Conservation (phyloP, 2,113 vertebrate genomes). For the Condylura cristata region DNA sequence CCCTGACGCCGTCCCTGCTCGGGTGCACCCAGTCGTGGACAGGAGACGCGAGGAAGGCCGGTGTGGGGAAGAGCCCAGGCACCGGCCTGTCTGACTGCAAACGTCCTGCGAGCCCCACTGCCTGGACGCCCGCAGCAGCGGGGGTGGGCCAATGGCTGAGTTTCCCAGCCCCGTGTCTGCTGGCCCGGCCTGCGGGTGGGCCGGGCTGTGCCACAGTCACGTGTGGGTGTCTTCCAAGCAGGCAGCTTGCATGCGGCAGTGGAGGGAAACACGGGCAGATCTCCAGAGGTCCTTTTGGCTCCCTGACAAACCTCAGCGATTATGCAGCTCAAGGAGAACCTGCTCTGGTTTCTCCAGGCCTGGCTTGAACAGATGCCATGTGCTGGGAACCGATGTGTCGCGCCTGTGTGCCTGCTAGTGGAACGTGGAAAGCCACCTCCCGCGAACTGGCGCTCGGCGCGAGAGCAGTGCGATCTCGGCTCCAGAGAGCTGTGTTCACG, state of each 20-base stretch:
- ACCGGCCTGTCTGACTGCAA: background rate
- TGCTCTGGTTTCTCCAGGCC: background rate
- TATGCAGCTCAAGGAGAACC: background rate
- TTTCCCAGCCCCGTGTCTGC: fast-evolving
- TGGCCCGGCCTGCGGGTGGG: background rate
- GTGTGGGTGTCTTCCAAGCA: fast-evolving
- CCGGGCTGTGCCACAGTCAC: too few relatives aligned
- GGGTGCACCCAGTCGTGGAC: background rate
- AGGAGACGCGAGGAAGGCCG: background rate
- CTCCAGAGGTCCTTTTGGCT: background rate
- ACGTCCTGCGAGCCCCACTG: background rate
- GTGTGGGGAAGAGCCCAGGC: background rate
- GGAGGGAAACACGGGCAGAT: background rate
- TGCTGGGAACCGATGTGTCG: background rate
- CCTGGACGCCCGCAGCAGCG: background rate
- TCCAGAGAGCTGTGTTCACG: background rate
- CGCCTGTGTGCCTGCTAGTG: too few relatives aligned
- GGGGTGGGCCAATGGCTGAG: fast-evolving
- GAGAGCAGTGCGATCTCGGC: background rate
- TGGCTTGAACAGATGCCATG: background rate
- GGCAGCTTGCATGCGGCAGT: fast-evolving
- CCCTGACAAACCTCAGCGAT: background rate
- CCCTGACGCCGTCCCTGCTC: background rate
- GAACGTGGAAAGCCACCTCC: background rate
- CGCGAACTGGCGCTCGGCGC: fast-evolving